Conservation (phyloP, 2,888 invertebrate genomes). For the Sthenelais limicola region DNA sequence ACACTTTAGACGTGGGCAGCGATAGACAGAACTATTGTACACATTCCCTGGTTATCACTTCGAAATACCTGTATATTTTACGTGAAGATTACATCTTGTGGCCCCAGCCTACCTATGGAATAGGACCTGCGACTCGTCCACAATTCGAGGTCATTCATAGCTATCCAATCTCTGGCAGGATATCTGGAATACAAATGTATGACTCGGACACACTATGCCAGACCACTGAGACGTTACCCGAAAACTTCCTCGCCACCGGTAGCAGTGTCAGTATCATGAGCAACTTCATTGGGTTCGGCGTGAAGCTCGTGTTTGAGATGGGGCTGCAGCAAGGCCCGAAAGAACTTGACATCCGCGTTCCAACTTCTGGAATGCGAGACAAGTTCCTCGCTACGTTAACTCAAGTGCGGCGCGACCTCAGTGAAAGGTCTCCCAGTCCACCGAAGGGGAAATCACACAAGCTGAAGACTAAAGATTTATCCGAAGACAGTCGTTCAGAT, state of each 20-base stretch:
- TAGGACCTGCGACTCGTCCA: slow-evolving; percentile 53
- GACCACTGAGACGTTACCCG: slow-evolving; percentile 9
- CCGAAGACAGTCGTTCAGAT: slow-evolving; percentile 2
- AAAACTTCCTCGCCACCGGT: slow-evolving; percentile 34
- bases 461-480: not conserved
- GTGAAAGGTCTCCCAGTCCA: slow-evolving; percentile 39
- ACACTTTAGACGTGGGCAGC: slow-evolving; percentile 25
- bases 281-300: slow-evolving; percentile 52
- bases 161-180: slow-evolving; percentile 61
- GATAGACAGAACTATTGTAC: slow-evolving; percentile 37
- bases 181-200: slow-evolving; percentile 62
- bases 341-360: slow-evolving; percentile 50
- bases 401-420: slow-evolving; percentile 37
- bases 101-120: slow-evolving; percentile 65
- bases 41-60: slow-evolving; percentile 58
- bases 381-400: slow-evolving; percentile 49
- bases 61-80: slow-evolving; percentile 63
- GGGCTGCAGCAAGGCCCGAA: slow-evolving; percentile 43
- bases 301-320: slow-evolving; percentile 49
- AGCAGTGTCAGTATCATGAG: slow-evolving; percentile 19
- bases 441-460: slow-evolving; percentile 10
- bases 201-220: slow-evolving; percentile 47
- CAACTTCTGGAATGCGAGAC: slow-evolving; percentile 50
- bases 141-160: slow-evolving; percentile 61
- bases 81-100: slow-evolving; percentile 59